Evolutionary conservation across 2,113 vertebrate species (phyloP).

Genomic region (Pterocles orientalis): DNA sequence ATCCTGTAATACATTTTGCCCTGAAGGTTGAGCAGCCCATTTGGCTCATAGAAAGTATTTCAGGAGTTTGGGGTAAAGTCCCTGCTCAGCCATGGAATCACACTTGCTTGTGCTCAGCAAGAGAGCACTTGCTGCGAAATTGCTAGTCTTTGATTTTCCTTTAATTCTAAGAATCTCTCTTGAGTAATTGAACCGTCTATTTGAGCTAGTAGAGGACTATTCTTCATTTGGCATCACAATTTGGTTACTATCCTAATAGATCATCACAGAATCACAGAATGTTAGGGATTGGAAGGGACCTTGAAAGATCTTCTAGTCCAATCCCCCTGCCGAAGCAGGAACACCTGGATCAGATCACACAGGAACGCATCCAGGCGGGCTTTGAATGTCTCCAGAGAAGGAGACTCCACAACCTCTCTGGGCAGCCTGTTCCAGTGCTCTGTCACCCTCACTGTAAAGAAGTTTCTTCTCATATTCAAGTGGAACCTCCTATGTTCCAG

Average conservation of each 20-base stretch:
- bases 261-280: rapidly evolving
- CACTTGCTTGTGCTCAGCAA: neutral
- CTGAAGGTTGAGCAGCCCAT: neutral
- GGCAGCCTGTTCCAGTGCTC: no score
- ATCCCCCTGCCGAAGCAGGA: no score
- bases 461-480: no score
- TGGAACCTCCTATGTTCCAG: no score
- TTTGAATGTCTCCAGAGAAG: no score
- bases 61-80: neutral
- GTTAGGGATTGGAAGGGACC: no score
- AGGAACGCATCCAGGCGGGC: no score
- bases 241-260: neutral
- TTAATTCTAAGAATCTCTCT: neutral
- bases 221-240: neutral
- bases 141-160: neutral
- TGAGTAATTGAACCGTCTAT: neutral
- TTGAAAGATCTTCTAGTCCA: no score
- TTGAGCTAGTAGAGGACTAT: neutral
- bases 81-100: neutral
- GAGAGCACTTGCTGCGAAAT: neutral
- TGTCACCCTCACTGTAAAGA: no score
- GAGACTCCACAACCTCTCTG: no score
- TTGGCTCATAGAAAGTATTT: neutral
- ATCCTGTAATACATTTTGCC: neutral
- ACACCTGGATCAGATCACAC: no score